These are phyloP conservation scores for Danionella cerebrum DNA, from an alignment of 2,113 vertebrate species.

Conservation along the genomic window DNA sequence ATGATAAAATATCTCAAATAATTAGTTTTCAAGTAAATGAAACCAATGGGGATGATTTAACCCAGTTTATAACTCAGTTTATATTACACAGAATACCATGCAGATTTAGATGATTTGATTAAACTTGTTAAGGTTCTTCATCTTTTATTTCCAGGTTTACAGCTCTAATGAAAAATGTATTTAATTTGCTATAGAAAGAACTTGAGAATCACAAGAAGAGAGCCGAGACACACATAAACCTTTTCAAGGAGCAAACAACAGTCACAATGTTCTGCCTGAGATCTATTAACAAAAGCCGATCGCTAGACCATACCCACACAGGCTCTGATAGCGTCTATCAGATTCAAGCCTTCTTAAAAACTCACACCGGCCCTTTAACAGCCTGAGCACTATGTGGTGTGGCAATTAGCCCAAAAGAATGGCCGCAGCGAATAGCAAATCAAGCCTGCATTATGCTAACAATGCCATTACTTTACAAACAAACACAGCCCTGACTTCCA, in stretches of 20 bases:
- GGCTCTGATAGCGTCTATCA: constrained; percentile 23
- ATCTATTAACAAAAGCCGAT: constrained; percentile 30
- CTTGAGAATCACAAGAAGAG: not conserved
- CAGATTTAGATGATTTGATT: no score
- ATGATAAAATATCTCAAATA: no score
- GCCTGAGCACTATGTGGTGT: constrained; percentile 20
- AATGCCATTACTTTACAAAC: constrained; percentile 38
- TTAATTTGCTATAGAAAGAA: no score
- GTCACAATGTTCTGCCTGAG: not conserved
- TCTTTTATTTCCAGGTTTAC: no score
- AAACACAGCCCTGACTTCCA: constrained; percentile 24
- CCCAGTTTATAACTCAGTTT: no score
- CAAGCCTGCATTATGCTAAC: constrained; percentile 43
- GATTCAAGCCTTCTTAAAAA: constrained; percentile 13
- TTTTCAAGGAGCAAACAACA: constrained; percentile 1
- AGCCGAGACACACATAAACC: not conserved
- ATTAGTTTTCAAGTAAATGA: no score
- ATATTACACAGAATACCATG: no score
- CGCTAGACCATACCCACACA: constrained; percentile 1
- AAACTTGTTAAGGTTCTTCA: no score
- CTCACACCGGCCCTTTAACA: not conserved
- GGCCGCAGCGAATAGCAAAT: constrained; percentile 34
- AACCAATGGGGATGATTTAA: no score
- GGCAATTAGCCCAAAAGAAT: constrained; percentile 42
- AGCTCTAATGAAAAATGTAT: no score